Conservation (phyloP, 2,797 vertebrate species). For the Adelosebastes latens region DNA sequence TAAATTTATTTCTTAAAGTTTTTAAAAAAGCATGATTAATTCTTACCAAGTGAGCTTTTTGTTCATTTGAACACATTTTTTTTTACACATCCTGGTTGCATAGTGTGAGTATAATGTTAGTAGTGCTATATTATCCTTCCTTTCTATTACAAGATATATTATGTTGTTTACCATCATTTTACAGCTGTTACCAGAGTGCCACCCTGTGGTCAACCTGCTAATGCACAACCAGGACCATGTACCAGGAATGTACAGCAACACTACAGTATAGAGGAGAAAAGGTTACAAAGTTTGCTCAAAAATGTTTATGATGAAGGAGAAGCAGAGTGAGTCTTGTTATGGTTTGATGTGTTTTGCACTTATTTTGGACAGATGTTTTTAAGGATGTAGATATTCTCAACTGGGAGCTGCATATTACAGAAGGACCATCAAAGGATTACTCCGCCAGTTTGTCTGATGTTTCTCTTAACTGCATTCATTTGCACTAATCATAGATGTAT, state of each 20-base stretch:
- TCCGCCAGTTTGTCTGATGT: background rate
- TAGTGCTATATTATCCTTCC: conserved; percentile 8
- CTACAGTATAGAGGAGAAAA: background rate
- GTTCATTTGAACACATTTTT: background rate
- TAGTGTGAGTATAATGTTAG: background rate
- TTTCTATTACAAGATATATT: conserved; percentile 3
- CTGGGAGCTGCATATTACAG: background rate
- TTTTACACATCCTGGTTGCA: background rate
- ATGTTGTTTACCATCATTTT: conserved; percentile 22
- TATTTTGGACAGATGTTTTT: conserved; percentile 4
- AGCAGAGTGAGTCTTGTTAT: background rate
- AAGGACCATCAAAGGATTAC: background rate
- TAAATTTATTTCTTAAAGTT: background rate
- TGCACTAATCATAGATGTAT: conserved; percentile 8
- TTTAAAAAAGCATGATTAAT: background rate
- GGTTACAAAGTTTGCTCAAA: background rate
- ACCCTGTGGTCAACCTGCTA: conserved; percentile 57
- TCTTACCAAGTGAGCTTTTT: background rate
- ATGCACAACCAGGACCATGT: conserved; percentile 2
- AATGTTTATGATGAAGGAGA: background rate
- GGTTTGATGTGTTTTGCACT: background rate
- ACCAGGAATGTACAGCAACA: background rate
- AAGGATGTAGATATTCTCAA: conserved; percentile 3
- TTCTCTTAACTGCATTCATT: conserved; percentile 16
- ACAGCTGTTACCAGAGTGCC: conserved; percentile 68